Conservation (phyloP, 2,888 invertebrate genomes). For the Cactoblastis cactorum region DNA sequence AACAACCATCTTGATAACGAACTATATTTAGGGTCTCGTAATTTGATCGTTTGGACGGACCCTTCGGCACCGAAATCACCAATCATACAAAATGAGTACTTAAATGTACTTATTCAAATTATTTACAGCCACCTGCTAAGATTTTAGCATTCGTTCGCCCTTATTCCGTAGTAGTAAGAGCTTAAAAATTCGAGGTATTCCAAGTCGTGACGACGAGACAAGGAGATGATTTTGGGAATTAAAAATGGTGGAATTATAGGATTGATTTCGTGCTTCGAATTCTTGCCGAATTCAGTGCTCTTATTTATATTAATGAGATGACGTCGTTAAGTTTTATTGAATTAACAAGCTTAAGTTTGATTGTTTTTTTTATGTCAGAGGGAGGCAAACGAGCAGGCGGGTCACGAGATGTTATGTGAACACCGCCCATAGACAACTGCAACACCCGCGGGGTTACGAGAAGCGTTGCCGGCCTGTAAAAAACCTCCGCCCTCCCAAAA, state of each 20-base stretch:
- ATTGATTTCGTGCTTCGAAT: neutral
- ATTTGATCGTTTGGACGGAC: constrained; percentile 26
- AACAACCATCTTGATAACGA: constrained; percentile 18
- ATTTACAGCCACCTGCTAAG: constrained; percentile 28
- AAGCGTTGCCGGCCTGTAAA: too few species aligned
- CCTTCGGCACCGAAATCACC: constrained; percentile 34
- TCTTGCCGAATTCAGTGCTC: neutral
- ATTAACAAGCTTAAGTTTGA: too few species aligned
- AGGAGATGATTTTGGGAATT: constrained; percentile 18
- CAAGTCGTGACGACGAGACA: constrained; percentile 21
- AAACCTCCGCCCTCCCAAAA: too few species aligned
- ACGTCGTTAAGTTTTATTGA: neutral
- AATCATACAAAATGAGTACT: constrained; percentile 55
- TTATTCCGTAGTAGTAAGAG: constrained; percentile 9
- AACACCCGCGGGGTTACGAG: too few species aligned
- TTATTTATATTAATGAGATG: neutral
- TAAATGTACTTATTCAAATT: too few species aligned
- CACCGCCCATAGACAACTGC: too few species aligned
- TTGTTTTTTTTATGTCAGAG: too few species aligned
- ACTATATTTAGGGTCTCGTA: constrained; percentile 32
- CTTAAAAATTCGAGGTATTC: neutral
- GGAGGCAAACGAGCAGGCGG: too few species aligned
- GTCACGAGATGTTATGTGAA: too few species aligned
- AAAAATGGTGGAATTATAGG: neutral
- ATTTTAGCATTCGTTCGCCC: constrained; percentile 4